Evolutionary conservation across 2,888 invertebrate genomes (phyloP).

Genomic region (Lomographa bimaculata): DNA sequence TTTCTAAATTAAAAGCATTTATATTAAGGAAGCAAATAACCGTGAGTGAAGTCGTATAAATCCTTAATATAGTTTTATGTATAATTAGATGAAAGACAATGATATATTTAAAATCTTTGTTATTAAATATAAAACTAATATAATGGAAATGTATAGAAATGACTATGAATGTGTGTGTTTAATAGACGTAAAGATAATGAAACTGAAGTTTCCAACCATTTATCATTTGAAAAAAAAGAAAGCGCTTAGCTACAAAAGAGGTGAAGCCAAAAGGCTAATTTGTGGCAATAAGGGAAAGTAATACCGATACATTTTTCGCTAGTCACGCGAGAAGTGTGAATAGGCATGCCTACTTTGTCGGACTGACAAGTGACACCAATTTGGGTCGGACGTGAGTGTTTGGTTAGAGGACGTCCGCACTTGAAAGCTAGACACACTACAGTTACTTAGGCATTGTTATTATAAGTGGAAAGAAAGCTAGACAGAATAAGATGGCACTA

Average conservation of each 20-base stretch:
- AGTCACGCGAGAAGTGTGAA: constrained; percentile 57
- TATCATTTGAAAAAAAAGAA: constrained; percentile 20
- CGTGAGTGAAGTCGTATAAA: too few relatives aligned
- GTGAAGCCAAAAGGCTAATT: constrained; percentile 38
- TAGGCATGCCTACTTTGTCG: constrained; percentile 34
- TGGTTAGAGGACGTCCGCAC: constrained; percentile 44
- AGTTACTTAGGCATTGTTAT: constrained; percentile 18
- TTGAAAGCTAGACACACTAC: constrained; percentile 18
- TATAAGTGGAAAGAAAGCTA: constrained; percentile 15
- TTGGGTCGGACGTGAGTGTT: constrained; percentile 60
- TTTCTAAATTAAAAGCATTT: too few relatives aligned
- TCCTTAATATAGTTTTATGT: constrained; percentile 25
- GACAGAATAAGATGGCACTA: constrained; percentile 6
- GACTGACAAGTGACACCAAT: constrained; percentile 63
- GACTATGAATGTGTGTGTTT: too few relatives aligned
- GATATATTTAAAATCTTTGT: constrained; percentile 14
- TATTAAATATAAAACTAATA: too few relatives aligned
- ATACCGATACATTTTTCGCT: constrained; percentile 48
- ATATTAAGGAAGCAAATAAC: too few relatives aligned
- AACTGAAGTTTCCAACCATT: constrained; percentile 12
- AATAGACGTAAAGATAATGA: constrained; percentile 10
- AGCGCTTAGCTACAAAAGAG: constrained; percentile 27
- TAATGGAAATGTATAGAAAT: too few relatives aligned
- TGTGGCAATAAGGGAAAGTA: constrained; percentile 52
- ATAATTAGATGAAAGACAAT: constrained; percentile 17